These are phyloP conservation scores for Drosophila malerkotliana DNA, from an alignment of 1,140 invertebrate species.

Conservation along the genomic window DNA sequence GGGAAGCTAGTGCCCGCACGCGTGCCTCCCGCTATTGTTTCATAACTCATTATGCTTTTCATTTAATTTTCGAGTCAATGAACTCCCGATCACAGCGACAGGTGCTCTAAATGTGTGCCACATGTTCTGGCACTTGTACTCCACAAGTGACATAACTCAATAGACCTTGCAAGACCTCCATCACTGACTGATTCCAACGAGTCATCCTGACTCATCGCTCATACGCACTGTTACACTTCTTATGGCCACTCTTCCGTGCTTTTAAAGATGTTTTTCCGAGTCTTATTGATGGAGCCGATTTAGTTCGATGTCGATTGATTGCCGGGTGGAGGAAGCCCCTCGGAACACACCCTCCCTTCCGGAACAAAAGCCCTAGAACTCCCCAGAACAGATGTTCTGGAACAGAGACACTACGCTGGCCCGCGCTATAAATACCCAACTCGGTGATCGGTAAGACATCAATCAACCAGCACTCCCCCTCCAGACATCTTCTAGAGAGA, in stretches of 20 bases:
- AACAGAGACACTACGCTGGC: too few species aligned
- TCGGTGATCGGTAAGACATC: background rate
- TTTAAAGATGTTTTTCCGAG: too few species aligned
- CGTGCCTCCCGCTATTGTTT: background rate
- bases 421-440: background rate
- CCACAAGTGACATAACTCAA: too few species aligned
- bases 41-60: slow-evolving; percentile 10
- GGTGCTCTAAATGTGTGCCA: slow-evolving; percentile 4
- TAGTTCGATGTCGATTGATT: background rate
- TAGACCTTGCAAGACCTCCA: too few species aligned
- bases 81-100: background rate
- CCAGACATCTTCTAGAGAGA: background rate
- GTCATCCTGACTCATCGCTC: too few species aligned
- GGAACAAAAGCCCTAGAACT: background rate
- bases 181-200: too few species aligned
- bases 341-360: background rate
- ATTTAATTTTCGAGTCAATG: slow-evolving; percentile 5
- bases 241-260: too few species aligned
- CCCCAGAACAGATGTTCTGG: slow-evolving; percentile 15
- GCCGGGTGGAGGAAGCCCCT: background rate
- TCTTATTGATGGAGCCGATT: background rate
- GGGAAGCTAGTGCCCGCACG: slow-evolving; percentile 11
- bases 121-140: too few species aligned
- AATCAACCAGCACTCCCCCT: slow-evolving; percentile 4
- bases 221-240: too few species aligned